Evolutionary conservation across 2,888 invertebrate genomes (phyloP).

Genomic region (Heliconius ismenius): DNA sequence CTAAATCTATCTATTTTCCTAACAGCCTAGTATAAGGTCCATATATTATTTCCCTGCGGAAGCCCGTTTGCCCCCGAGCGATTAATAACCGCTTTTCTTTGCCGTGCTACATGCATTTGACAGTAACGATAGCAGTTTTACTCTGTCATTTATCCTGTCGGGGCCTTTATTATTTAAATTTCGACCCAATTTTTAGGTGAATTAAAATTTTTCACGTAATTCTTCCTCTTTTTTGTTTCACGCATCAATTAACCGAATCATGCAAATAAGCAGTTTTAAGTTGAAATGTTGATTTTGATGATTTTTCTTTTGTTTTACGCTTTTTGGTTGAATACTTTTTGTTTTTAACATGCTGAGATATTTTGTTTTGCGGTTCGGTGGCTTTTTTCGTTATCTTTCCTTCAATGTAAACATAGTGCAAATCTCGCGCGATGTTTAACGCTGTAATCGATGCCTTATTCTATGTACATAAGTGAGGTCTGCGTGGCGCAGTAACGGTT

Average conservation of each 20-base stretch:
- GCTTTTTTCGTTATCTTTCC: background rate
- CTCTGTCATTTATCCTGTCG: slow-evolving; percentile 65
- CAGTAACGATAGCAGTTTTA: slow-evolving; percentile 75
- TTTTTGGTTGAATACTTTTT: background rate
- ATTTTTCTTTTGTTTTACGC: slow-evolving; percentile 10
- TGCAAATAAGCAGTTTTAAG: slow-evolving; percentile 42
- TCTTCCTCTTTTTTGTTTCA: slow-evolving; percentile 41
- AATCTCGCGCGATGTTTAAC: no score
- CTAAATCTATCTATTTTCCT: slow-evolving; percentile 46
- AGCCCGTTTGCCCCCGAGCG: slow-evolving; percentile 61
- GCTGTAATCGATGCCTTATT: no score
- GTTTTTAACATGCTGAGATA: background rate
- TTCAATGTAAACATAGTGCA: background rate
- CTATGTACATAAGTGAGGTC: no score
- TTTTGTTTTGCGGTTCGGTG: background rate
- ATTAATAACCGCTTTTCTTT: slow-evolving; percentile 75
- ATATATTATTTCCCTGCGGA: slow-evolving; percentile 66
- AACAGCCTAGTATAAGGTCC: slow-evolving; percentile 57
- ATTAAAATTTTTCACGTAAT: slow-evolving; percentile 42
- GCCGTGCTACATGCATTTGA: slow-evolving; percentile 70
- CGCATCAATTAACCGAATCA: slow-evolving; percentile 46
- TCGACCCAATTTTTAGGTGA: slow-evolving; percentile 44
- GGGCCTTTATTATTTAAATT: slow-evolving; percentile 59
- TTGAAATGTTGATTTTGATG: slow-evolving; percentile 37
- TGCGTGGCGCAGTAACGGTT: no score